Base-by-base conservation (phyloP, 2,888 invertebrate genomes). In the Exephanes ischioxanthus region DNA sequence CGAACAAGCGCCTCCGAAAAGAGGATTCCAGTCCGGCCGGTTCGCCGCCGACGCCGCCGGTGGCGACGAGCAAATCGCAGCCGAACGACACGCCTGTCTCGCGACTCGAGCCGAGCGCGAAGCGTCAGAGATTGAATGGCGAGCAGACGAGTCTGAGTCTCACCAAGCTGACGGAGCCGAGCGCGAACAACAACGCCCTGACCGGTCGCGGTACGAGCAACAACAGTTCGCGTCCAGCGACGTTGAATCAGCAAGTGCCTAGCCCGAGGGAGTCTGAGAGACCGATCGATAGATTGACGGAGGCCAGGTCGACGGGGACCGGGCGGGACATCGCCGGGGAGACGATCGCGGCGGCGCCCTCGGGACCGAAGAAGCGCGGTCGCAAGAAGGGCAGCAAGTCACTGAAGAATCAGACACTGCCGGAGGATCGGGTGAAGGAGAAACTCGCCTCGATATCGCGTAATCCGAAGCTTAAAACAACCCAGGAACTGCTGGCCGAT, bases 401-500 rank as follows among this genome's bases (percentile, higher is more conserved):
- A 37, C 93, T 95, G 80, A 95, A 95, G 86, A 95, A 94, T 87
- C 95, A 94, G 88, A 90, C 94, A 16, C 86, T 94, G 53, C 94
- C 94, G 80, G 95, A 95, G 80, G 94, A 93, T 83, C 92, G 92
- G 68, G 95, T 95, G 0, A 95, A 95, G 88, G 95, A 95, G 87
- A 96, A 96, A 91, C 94, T 96, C 90, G 95, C 96, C 61, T 95
- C 95, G 88, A 95, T 95, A 87, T 94, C 95, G 37, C 94, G 96
- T 66, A 95, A 95, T 91, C 95, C 96, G 26, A 96, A 96, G 91
- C 95, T 97, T 68, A 97, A 97, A 94, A 97, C 97, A 37, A 98
- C 98, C 0, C 96, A 97, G 92, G 97, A 98, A 93, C 94, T 98
- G 79, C 94, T 98, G 84, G 97, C 97, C 77, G 97, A 97, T 93